A percentile compares a stretch with the other conserved stretches of the same genome.
phyloP scores from a whole-genome alignment of 1,140 invertebrate species.

The Lepidostoma basale region DNA sequence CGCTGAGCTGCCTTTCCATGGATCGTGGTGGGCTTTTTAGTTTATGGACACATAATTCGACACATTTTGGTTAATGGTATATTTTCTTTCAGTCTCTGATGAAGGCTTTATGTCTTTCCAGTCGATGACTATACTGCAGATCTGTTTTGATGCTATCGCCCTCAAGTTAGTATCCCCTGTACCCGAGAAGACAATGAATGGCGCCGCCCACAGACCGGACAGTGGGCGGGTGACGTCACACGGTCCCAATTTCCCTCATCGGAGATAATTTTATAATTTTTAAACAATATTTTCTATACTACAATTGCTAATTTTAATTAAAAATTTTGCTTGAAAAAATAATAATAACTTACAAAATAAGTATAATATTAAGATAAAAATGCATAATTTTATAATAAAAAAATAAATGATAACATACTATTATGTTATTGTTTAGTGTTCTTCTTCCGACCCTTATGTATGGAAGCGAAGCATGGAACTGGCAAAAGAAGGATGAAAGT shows the following conservation, averaged over 20 bases:
- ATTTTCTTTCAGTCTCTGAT: not conserved
- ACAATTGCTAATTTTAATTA: not conserved
- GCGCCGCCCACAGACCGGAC: not conserved
- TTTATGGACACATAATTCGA: not conserved
- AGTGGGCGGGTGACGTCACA: constrained; percentile 7
- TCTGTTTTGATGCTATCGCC: not conserved
- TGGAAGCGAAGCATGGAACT: too few species aligned
- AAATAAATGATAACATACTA: too few species aligned
- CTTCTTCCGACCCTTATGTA: too few species aligned
- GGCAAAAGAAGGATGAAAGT: too few species aligned
- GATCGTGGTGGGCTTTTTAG: not conserved
- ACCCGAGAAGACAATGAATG: not conserved
- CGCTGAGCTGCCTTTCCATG: not conserved
- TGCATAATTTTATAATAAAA: not conserved
- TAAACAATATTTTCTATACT: not conserved
- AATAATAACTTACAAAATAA: not conserved
- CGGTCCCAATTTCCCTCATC: not conserved
- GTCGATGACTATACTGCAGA: not conserved
- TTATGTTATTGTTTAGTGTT: too few species aligned
- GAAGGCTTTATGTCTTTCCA: not conserved
- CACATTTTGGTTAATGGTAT: not conserved
- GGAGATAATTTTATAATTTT: not conserved
- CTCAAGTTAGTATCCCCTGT: not conserved
- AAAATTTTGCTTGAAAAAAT: not conserved
- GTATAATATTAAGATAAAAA: not conserved